Evolutionary conservation across 2,113 vertebrate genomes (phyloP), one percentile per base, ranked within the genome.

Genomic region (Nestor notabilis): DNA sequence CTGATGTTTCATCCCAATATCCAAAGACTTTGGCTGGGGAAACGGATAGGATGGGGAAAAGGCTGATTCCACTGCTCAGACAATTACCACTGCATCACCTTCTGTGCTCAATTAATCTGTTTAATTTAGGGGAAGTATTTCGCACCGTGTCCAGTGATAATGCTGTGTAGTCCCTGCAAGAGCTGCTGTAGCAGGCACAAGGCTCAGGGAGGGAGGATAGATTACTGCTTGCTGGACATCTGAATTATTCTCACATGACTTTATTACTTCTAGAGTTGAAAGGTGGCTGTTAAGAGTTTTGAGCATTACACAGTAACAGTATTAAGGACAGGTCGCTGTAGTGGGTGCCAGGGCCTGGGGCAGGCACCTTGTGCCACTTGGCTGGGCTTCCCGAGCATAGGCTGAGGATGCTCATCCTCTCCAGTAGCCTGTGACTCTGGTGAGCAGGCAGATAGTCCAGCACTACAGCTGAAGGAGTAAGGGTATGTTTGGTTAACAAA

Each of bases 1-100:
- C 87, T 94, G 87, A 91, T 83, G 66, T 89, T 94, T 93, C 56
- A 24, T 35, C 14, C 56, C 21, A 15, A 16, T 58, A 58, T 35
- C 56, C 56, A 58, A 58, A 58, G 33, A 35, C 56, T 35, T 58
- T 58, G 56, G 56, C 56, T 58, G 56, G 21, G 33, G 35, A 33
- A n/a, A 58, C 2, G 13, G 33, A 58, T 58, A 58, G 39, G 24
- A 18, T 35, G 39, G 55, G 50, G 66, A 37, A 35, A 72, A 85
- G 44, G 47, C 66, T 39, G 82, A 44, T 72, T 82, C 7, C 37
- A 3, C 28, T 5, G 27, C 69, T 76, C n/a, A 44, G 74, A 29
- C 60, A 60, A 72, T 77, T 4, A 5, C 61, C 66, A 39, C 61
- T 76, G 44, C 66, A 47, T 56, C 75, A 72, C 66, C 69, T 89